Conservation (phyloP, 2,113 vertebrate genomes). For the Axis porcinus region DNA sequence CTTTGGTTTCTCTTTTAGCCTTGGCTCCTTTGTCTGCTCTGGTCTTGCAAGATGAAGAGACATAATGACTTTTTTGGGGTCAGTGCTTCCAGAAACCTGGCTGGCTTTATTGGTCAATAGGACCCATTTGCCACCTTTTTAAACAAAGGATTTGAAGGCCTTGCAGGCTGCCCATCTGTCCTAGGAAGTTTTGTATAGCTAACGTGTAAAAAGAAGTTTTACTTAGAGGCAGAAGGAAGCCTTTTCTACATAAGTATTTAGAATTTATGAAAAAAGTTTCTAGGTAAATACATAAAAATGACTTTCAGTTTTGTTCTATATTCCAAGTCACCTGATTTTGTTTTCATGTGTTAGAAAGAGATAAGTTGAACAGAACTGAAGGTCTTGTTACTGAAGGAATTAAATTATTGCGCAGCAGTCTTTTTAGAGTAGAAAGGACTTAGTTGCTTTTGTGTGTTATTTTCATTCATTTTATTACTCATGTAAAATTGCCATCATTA, state of each 20-base stretch:
- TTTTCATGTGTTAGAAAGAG: not conserved
- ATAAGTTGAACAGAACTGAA: not conserved
- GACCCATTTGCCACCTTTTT: conserved; percentile 67
- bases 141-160: conserved; percentile 76
- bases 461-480: conserved; percentile 18
- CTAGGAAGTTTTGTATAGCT: conserved; percentile 70
- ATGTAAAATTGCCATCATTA: not conserved
- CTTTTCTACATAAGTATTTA: not conserved
- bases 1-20: conserved; percentile 46
- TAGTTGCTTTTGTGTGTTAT: not conserved
- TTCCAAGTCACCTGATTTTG: not conserved
- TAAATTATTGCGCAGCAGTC: not conserved
- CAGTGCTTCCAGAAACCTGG: conserved; percentile 77
- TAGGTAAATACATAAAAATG: not conserved
- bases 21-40: conserved; percentile 72
- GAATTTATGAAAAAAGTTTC: not conserved
- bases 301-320: not conserved
- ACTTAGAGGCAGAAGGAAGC: not conserved
- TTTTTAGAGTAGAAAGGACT: not conserved
- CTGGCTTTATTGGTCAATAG: conserved; percentile 75
- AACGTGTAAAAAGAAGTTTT: conserved; percentile 65
- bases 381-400: not conserved
- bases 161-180: conserved; percentile 81
- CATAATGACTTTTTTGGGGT: conserved; percentile 81
- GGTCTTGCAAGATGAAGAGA: conserved; percentile 72